These are phyloP conservation scores for Spicauda simplicius DNA, from an alignment of 2,888 invertebrate genomes.

Conservation along the genomic window DNA sequence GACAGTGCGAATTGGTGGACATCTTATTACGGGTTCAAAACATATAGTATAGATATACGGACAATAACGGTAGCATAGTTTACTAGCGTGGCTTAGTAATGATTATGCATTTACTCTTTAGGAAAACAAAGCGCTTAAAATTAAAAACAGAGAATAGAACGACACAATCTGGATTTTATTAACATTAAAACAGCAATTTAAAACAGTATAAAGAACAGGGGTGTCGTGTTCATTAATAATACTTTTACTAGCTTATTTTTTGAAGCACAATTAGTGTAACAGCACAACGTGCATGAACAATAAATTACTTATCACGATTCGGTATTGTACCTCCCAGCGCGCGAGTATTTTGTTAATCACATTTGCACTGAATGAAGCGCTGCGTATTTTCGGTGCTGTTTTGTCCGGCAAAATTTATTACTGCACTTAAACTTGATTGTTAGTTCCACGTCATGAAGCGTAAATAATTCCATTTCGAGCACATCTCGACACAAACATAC, in stretches of 20 bases:
- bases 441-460: constrained; percentile 47
- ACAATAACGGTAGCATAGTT: no score
- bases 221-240: constrained; percentile 25
- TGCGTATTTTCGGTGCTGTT: constrained; percentile 47
- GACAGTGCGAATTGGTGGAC: no score
- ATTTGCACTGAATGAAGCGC: constrained; percentile 45
- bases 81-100: no score
- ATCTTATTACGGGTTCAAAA: no score
- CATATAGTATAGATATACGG: no score
- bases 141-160: no score
- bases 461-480: constrained; percentile 45
- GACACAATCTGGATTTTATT: constrained; percentile 7
- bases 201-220: constrained; percentile 3
- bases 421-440: constrained; percentile 49
- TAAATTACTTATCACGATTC: constrained; percentile 38
- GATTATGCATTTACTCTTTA: no score
- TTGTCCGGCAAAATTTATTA: constrained; percentile 47
- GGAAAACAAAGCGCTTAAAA: no score
- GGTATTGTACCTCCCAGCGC: constrained; percentile 42
- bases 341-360: constrained; percentile 48
- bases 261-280: constrained; percentile 37
- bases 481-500: constrained; percentile 29
- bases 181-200: constrained; percentile 9
- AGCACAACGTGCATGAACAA: constrained; percentile 35
- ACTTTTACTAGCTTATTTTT: constrained; percentile 34